A percentile compares a stretch with the other conserved stretches of the same genome.
Conservation (phyloP, 2,888 invertebrate species). For the Trilocha varians region DNA sequence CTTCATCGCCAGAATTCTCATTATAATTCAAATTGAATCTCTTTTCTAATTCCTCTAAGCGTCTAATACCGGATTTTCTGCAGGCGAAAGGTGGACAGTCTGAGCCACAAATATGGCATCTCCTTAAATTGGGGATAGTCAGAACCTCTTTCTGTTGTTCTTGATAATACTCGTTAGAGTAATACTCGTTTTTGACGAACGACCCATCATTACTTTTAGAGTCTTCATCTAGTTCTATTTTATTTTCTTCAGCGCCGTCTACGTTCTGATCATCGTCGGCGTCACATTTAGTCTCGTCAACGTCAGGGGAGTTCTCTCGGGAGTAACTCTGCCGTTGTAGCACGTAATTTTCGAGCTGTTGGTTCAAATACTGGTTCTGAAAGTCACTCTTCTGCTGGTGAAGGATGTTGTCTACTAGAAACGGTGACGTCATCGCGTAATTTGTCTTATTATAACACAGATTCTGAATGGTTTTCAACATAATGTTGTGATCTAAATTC, state of each 20-base stretch:
- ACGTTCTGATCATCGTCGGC: slow-evolving; percentile 38
- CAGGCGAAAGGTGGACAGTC: slow-evolving; percentile 70
- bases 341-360: slow-evolving; percentile 60
- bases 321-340: slow-evolving; percentile 46
- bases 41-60: slow-evolving; percentile 59
- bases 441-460: slow-evolving; percentile 56
- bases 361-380: slow-evolving; percentile 70
- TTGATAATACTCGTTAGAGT: slow-evolving; percentile 42
- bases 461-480: slow-evolving; percentile 65
- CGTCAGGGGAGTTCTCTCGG: slow-evolving; percentile 52
- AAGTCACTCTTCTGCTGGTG: slow-evolving; percentile 70
- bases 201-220: slow-evolving; percentile 51
- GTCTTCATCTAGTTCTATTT: slow-evolving; percentile 49
- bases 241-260: slow-evolving; percentile 34
- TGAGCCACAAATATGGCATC: slow-evolving; percentile 72
- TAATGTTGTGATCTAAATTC: slow-evolving; percentile 56
- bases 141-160: slow-evolving; percentile 55
- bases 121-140: slow-evolving; percentile 50
- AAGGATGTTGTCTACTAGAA: slow-evolving; percentile 75
- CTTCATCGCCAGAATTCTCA: slow-evolving; percentile 57
- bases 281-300: slow-evolving; percentile 39
- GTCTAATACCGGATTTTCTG: slow-evolving; percentile 55
- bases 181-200: slow-evolving; percentile 49
- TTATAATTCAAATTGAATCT: slow-evolving; percentile 55
- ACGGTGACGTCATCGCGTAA: slow-evolving; percentile 73